Evolutionary conservation across 1,140 invertebrate genomes (phyloP).

Genomic region (Tetraneura akinire): DNA sequence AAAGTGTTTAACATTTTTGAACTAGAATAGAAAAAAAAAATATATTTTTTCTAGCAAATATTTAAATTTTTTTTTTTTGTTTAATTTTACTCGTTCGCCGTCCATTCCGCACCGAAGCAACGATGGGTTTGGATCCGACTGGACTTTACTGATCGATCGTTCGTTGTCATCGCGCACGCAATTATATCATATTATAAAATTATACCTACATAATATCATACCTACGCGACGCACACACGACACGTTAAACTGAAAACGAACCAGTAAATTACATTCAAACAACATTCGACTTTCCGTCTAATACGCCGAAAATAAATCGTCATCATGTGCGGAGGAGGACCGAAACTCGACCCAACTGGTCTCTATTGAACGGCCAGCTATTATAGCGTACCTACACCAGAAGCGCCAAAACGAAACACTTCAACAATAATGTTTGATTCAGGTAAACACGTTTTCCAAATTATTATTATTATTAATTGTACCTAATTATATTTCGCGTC

Average conservation of each 20-base stretch:
- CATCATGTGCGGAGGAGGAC: conserved; percentile 44
- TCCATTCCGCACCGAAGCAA: background rate
- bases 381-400: no score
- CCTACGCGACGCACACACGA: background rate
- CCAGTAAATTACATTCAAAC: background rate
- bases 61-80: background rate
- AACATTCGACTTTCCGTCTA: background rate
- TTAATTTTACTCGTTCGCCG: background rate
- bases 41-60: no score
- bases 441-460: conserved; percentile 20
- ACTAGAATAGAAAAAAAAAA: no score
- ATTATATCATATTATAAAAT: no score
- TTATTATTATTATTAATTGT: background rate
- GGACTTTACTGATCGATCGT: conserved; percentile 14
- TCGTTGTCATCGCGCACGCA: background rate
- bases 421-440: conserved; percentile 9
- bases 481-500: no score
- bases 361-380: conserved; percentile 35
- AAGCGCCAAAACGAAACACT: background rate
- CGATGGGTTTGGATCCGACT: conserved; percentile 47
- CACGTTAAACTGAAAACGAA: background rate
- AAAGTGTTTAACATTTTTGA: conserved; percentile 2
- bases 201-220: no score
- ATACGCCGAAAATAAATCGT: background rate
- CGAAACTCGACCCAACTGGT: conserved; percentile 43